Evolutionary conservation across 2,113 vertebrate genomes (phyloP).

Genomic region (Aramus guarauna): DNA sequence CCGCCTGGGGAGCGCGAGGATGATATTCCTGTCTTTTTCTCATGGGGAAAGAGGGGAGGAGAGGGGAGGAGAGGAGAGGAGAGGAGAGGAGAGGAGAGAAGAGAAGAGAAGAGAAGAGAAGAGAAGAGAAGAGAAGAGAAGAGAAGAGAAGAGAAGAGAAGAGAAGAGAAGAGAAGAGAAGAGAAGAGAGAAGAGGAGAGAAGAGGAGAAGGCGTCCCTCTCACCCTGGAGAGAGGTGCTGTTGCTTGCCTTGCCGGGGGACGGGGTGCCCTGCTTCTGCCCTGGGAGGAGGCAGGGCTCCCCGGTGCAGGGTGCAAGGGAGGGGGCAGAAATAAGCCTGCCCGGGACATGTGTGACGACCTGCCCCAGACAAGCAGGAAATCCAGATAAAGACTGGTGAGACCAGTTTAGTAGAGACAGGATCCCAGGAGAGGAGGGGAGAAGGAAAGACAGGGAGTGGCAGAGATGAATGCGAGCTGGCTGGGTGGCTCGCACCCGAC

Average conservation of each 20-base stretch:
- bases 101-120: too few relatives aligned
- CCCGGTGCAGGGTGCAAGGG: accelerated
- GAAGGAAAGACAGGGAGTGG: background rate
- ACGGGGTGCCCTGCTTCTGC: background rate
- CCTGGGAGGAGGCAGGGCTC: background rate
- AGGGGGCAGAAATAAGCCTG: background rate
- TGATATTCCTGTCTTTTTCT: background rate
- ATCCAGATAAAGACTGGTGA: background rate
- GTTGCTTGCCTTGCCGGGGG: background rate
- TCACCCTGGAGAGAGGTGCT: background rate
- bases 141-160: too few relatives aligned
- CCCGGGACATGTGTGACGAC: background rate
- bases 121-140: too few relatives aligned
- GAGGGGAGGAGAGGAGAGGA: too few relatives aligned
- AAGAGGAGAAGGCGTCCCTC: background rate
- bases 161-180: too few relatives aligned
- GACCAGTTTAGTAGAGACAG: background rate
- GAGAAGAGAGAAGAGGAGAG: too few relatives aligned
- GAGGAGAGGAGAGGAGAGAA: too few relatives aligned
- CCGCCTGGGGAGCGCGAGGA: accelerated
- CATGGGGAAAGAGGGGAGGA: background rate
- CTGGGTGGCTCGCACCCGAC: background rate
- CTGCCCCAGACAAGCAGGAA: background rate
- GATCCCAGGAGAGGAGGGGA: background rate
- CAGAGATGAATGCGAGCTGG: background rate